Percentiles rank a stretch among this genome's conserved stretches.
phyloP scores from a whole-genome alignment of 2,113 vertebrate genomes.

The Myanophis thanlyinensis region DNA sequence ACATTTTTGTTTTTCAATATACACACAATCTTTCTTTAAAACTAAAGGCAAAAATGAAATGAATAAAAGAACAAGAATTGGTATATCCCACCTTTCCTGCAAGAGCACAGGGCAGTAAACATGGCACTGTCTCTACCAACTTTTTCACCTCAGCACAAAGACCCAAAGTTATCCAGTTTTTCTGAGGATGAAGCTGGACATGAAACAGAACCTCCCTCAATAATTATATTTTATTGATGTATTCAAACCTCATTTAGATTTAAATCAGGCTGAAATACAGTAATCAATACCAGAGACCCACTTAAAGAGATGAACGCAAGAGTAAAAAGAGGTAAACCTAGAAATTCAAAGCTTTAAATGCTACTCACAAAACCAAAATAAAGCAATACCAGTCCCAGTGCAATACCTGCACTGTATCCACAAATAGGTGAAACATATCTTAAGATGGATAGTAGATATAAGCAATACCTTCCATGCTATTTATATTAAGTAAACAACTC shows the following conservation, averaged over 20 bases:
- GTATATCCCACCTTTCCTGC: background rate
- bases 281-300: background rate
- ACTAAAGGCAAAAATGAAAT: background rate
- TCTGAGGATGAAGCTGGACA: background rate
- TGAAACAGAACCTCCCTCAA: background rate
- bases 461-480: background rate
- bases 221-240: background rate
- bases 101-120: background rate
- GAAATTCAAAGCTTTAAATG: conserved; percentile 8
- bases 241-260: background rate
- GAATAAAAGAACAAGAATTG: background rate
- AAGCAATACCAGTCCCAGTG: background rate
- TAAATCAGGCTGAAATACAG: background rate
- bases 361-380: background rate
- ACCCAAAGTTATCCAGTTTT: background rate
- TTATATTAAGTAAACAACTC: background rate
- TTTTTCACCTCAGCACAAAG: background rate
- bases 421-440: background rate
- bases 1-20: background rate
- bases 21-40: background rate
- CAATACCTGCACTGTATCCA: background rate
- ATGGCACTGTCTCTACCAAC: background rate
- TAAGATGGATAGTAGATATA: background rate
- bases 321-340: background rate
- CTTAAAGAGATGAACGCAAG: background rate